Conservation (phyloP, 2,888 invertebrate genomes). For the Ecdyonurus torrentis region DNA sequence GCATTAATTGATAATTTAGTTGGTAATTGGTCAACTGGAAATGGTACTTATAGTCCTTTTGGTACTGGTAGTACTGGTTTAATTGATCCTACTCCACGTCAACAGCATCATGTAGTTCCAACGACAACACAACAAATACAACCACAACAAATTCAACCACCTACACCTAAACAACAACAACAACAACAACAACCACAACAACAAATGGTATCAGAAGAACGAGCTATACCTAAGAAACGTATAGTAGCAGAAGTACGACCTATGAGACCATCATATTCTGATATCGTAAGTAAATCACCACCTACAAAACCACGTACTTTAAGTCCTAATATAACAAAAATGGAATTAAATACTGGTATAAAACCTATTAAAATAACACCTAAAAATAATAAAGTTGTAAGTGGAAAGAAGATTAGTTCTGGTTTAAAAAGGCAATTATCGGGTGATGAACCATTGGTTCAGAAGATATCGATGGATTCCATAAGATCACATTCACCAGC, state of each 20-base stretch:
- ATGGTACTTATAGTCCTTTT: conserved; percentile 57
- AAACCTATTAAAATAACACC: neutral
- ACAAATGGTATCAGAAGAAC: conserved; percentile 18
- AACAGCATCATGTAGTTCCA: no score
- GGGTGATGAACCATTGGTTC: neutral
- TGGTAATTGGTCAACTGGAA: conserved; percentile 53
- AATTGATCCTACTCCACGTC: conserved; percentile 21
- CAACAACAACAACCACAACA: conserved; percentile 9
- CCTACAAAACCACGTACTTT: conserved; percentile 22
- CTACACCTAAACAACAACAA: conserved; percentile 19
- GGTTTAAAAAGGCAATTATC: conserved; percentile 3
- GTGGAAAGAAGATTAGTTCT: neutral
- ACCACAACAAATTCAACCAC: conserved; percentile 23
- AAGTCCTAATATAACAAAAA: conserved; percentile 1
- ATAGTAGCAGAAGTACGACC: conserved; percentile 67
- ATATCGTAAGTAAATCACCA: conserved; percentile 55
- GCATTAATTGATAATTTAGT: conserved; percentile 47
- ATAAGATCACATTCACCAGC: neutral
- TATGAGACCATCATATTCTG: conserved; percentile 73
- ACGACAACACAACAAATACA: conserved; percentile 10
- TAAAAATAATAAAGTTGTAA: neutral
- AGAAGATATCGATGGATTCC: conserved; percentile 3
- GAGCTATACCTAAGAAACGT: conserved; percentile 36
- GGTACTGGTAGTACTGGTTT: conserved; percentile 35
- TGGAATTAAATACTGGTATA: neutral